phyloP scores from a whole-genome alignment of 2,797 vertebrate species.

The Astyanax mexicanus region DNA sequence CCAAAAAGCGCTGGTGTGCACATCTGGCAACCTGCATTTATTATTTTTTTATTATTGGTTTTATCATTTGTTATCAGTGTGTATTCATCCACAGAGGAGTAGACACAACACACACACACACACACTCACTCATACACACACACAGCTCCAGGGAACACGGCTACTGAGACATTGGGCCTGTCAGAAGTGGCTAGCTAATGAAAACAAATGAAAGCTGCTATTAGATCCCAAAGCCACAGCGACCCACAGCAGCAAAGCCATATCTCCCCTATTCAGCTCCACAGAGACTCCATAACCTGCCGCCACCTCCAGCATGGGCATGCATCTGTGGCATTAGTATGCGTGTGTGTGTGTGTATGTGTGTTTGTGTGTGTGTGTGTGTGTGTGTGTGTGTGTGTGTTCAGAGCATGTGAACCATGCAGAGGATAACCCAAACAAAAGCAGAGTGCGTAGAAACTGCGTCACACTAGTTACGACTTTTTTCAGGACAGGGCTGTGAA shows the following conservation, averaged over 20 bases:
- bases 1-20: too few species aligned
- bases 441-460: constrained; percentile 54
- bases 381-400: neutral
- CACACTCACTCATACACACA: constrained; percentile 16
- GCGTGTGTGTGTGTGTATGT: neutral
- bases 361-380: neutral
- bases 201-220: constrained; percentile 61
- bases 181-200: constrained; percentile 60
- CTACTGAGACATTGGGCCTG: constrained; percentile 61
- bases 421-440: constrained; percentile 51
- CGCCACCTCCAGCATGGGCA: neutral
- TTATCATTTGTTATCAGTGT: too few species aligned
- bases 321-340: neutral
- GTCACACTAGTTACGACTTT: constrained; percentile 66
- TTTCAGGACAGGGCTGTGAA: constrained; percentile 69
- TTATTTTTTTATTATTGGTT: too few species aligned
- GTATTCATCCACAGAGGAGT: too few species aligned
- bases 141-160: constrained; percentile 41
- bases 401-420: too few species aligned
- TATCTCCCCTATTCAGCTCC: constrained; percentile 41
- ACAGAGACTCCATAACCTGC: neutral
- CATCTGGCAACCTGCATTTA: too few species aligned
- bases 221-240: constrained; percentile 38
- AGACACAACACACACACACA: too few species aligned
- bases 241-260: constrained; percentile 34